A percentile compares a stretch with the other conserved stretches of the same genome.
phyloP scores from a whole-genome alignment of 2,113 vertebrate species.

The Semnornis frantzii region DNA sequence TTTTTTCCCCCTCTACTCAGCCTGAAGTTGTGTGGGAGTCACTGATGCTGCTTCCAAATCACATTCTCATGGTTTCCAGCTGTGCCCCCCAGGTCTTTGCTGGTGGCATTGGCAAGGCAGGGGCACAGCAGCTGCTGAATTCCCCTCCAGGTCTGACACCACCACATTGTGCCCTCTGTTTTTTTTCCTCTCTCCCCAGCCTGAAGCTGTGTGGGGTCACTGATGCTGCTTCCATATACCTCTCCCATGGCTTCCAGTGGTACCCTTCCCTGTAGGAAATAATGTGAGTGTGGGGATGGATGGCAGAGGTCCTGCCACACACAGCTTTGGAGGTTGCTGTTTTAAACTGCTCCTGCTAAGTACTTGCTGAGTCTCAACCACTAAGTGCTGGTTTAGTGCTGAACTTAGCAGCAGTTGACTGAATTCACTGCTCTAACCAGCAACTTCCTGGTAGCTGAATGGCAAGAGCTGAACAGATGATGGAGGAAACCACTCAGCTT shows the following conservation, averaged over 20 bases:
- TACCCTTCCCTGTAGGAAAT: conserved; percentile 71
- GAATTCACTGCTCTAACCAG: neutral
- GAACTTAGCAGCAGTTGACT: neutral
- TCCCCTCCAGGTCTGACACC: neutral
- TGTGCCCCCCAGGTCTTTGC: conserved; percentile 17
- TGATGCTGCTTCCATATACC: conserved; percentile 43
- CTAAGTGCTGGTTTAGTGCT: neutral
- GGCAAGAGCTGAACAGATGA: neutral
- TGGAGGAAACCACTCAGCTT: neutral
- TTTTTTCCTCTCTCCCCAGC: conserved; percentile 33
- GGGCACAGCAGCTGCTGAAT: fast-evolving
- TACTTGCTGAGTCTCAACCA: neutral
- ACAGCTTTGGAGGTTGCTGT: no score
- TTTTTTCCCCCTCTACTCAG: conserved; percentile 35
- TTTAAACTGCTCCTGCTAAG: neutral
- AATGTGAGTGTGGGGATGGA: conserved; percentile 61
- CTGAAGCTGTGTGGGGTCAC: conserved; percentile 68
- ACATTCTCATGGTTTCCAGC: neutral
- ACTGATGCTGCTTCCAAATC: conserved; percentile 46
- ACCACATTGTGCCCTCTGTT: neutral
- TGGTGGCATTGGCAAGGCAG: neutral
- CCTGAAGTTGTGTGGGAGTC: conserved; percentile 67
- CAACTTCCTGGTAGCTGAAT: neutral
- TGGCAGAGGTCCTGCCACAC: neutral
- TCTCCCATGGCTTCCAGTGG: neutral